phyloP scores from a whole-genome alignment of 2,888 invertebrate species.

The Miltochrista miniata region DNA sequence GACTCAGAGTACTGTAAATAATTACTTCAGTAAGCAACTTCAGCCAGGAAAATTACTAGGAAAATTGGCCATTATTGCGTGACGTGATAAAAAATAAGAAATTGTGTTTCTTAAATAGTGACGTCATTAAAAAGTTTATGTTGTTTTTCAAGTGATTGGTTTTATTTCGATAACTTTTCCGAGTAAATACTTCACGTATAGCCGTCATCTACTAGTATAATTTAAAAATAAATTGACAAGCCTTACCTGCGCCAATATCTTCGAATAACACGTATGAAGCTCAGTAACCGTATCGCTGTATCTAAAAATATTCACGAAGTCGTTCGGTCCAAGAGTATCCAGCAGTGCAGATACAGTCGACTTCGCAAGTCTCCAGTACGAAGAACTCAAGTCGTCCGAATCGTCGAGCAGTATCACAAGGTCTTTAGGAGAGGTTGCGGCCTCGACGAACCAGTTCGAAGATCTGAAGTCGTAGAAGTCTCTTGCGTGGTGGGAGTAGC shows the following conservation, averaged over 20 bases:
- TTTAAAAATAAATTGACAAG: neutral
- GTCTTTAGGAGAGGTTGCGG: slow-evolving; percentile 98
- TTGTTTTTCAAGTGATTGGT: too few species aligned
- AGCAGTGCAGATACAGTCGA: slow-evolving; percentile 95
- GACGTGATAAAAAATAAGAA: too few species aligned
- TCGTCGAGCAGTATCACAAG: slow-evolving; percentile 96
- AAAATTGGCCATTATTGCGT: too few species aligned
- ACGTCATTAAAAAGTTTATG: too few species aligned
- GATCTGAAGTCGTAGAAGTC: slow-evolving; percentile 97
- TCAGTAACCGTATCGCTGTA: slow-evolving; percentile 94
- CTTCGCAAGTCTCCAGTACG: slow-evolving; percentile 92
- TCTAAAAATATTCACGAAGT: slow-evolving; percentile 97
- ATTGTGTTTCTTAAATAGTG: too few species aligned
- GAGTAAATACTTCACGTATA: too few species aligned
- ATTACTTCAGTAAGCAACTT: too few species aligned
- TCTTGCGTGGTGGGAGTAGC: slow-evolving; percentile 90
- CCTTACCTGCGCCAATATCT: slow-evolving; percentile 92
- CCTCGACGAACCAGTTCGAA: slow-evolving; percentile 98
- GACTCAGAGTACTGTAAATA: too few species aligned
- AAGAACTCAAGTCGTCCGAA: slow-evolving; percentile 94
- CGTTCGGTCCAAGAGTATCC: slow-evolving; percentile 97
- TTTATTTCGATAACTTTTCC: too few species aligned
- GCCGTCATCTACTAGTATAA: too few species aligned
- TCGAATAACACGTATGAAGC: slow-evolving; percentile 95
- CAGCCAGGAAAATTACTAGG: too few species aligned